Evolutionary conservation across 2,797 vertebrate genomes (phyloP).

Genomic region (Phyllotis vaccarum): DNA sequence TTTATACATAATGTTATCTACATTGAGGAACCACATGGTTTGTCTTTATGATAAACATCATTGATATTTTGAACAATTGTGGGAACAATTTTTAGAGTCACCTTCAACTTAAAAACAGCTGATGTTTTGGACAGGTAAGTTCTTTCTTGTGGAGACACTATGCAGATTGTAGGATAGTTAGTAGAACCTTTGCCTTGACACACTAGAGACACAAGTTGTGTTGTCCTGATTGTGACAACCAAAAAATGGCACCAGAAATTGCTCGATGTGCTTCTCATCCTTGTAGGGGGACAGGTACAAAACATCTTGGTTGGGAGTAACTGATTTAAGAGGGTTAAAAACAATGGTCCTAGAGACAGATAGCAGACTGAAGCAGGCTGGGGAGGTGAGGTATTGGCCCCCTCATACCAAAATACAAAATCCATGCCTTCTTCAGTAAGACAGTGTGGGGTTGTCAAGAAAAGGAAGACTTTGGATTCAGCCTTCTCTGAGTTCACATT

Average conservation of each 20-base stretch:
- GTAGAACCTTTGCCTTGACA: background rate
- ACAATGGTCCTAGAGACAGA: background rate
- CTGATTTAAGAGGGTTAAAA: background rate
- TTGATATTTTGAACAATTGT: background rate
- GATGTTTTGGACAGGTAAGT: background rate
- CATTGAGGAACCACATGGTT: background rate
- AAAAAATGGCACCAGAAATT: background rate
- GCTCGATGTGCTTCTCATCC: background rate
- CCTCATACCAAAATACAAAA: background rate
- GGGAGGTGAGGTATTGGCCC: background rate
- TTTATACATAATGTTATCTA: background rate
- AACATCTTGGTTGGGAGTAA: background rate
- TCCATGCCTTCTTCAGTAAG: background rate
- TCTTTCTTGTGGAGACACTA: background rate
- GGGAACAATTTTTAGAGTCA: background rate
- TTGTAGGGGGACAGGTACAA: background rate
- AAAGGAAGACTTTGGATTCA: background rate
- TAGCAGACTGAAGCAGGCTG: background rate
- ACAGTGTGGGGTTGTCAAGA: background rate
- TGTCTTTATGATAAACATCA: background rate
- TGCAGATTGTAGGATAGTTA: too few relatives aligned
- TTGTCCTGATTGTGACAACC: background rate
- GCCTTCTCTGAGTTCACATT: background rate
- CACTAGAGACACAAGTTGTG: too few relatives aligned
- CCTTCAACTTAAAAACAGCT: background rate